phyloP scores from a whole-genome alignment of 2,797 vertebrate species.

The Smutsia temminckii region DNA sequence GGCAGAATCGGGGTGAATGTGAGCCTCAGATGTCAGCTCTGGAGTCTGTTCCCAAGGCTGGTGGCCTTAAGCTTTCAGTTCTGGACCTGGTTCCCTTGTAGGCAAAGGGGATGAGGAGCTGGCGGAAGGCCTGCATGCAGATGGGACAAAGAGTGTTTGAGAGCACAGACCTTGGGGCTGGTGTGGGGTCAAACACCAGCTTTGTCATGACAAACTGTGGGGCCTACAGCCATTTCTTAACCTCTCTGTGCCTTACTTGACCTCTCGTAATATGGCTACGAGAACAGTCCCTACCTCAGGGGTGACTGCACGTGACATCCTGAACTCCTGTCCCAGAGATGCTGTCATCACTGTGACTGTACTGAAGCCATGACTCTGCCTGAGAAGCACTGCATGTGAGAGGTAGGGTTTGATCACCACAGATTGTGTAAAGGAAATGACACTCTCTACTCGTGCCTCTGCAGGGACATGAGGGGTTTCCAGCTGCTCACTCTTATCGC shows the following conservation, averaged over 20 bases:
- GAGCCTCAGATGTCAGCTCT: not conserved
- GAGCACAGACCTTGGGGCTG: rapidly evolving
- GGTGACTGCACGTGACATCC: rapidly evolving
- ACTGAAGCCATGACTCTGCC: rapidly evolving
- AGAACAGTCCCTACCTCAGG: rapidly evolving
- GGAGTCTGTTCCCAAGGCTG: not conserved
- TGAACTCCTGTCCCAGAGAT: not conserved
- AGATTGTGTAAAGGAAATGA: not conserved
- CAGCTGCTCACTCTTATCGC: rapidly evolving
- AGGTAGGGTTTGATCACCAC: not conserved
- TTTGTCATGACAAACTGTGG: rapidly evolving
- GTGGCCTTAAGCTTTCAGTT: rapidly evolving
- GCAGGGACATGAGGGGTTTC: not conserved
- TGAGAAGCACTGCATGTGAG: rapidly evolving
- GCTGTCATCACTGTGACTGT: rapidly evolving
- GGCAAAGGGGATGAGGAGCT: not conserved
- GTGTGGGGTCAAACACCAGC: rapidly evolving
- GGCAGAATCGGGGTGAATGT: not conserved
- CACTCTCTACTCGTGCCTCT: not conserved
- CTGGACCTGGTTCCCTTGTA: not conserved
- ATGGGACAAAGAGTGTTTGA: rapidly evolving
- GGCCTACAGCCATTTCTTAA: not conserved
- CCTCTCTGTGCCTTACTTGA: not conserved
- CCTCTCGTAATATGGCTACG: not conserved
- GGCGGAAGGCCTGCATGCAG: rapidly evolving